phyloP scores from a whole-genome alignment of 2,888 invertebrate genomes.

The Blastobasis adustella region DNA sequence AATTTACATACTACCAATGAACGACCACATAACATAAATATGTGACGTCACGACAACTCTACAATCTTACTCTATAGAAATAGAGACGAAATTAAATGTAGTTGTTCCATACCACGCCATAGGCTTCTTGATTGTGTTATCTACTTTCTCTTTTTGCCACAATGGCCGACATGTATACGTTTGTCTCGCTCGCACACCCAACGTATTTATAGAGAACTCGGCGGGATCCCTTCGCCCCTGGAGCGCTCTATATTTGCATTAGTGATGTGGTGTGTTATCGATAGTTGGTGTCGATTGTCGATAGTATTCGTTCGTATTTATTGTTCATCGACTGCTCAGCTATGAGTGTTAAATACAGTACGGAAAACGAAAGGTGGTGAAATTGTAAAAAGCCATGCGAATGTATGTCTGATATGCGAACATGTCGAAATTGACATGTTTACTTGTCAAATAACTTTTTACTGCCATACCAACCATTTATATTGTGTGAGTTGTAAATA shows the following conservation, averaged over 20 bases:
- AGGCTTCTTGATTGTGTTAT: constrained; percentile 24
- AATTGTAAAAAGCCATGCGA: too few relatives aligned
- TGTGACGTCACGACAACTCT: too few relatives aligned
- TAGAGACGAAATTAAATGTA: constrained; percentile 27
- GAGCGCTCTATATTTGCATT: constrained; percentile 52
- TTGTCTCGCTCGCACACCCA: constrained; percentile 35
- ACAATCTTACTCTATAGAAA: constrained; percentile 8
- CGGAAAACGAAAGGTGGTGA: too few relatives aligned
- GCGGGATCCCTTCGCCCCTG: constrained; percentile 45
- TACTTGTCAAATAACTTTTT: constrained; percentile 15
- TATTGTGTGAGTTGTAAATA: too few relatives aligned
- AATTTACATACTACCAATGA: background rate
- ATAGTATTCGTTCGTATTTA: background rate
- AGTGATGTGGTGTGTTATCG: constrained; percentile 28
- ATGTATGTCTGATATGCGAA: too few relatives aligned
- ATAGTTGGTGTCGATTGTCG: constrained; percentile 10
- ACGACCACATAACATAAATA: too few relatives aligned
- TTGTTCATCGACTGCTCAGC: too few relatives aligned
- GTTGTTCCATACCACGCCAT: constrained; percentile 13
- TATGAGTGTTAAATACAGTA: too few relatives aligned
- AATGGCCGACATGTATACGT: constrained; percentile 20
- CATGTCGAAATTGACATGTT: background rate
- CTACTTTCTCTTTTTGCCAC: constrained; percentile 36
- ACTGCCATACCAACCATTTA: background rate
- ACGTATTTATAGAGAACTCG: constrained; percentile 55